Evolutionary conservation across 64 coral and sea anemone genomes (phyloP), one percentile per base, ranked within the genome.

Genomic region (Dendronephthya gigantea): DNA sequence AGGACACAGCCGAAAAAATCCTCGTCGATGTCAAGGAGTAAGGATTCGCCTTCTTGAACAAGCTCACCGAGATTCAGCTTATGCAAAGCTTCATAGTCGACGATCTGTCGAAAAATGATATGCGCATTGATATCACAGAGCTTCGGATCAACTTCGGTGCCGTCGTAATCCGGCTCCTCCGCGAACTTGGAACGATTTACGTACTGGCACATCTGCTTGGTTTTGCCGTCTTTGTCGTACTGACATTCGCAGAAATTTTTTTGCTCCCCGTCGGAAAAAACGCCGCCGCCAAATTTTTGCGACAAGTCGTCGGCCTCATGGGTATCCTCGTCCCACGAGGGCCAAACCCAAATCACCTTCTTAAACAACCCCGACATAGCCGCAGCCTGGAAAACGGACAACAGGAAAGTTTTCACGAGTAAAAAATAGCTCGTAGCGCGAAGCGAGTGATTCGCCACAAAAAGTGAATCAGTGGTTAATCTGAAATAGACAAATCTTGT

Each of bases 331-430:
- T 79, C 72, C 72, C 72, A 79, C 0, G 72, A 79, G 10, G 72
- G 72, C 72, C 72, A 79, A 10, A 79, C 72, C 72, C 72, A 79
- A 34, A 79, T 79, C 13, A 79, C 36, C 22, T 79, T 79, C 72
- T 79, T 79, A 19, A 79, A 79, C 22, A 79, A 39, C 34, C 72
- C 72, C 30, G 72, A 33, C 72, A 79, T 79, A 33, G 28, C 72
- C 14, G 72, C 72, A 0, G 72, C 72, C 72, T 79, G 29, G 32
- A 39, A 12, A 15, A 79, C 0, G 32, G 7, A 10, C 19, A 79
- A 34, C 6, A 79, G 9, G 23, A 1, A 52, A 7, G 50, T 1
- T 16, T 16, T 12, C 1, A n/a, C n/a, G n/a, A n/a, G n/a, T n/a
- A n/a, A n/a, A n/a, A n/a, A n/a, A n/a, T n/a, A n/a, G n/a, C n/a